These are phyloP conservation scores for Euleptes europaea DNA, from an alignment of 2,113 vertebrate genomes.

Conservation along the genomic window DNA sequence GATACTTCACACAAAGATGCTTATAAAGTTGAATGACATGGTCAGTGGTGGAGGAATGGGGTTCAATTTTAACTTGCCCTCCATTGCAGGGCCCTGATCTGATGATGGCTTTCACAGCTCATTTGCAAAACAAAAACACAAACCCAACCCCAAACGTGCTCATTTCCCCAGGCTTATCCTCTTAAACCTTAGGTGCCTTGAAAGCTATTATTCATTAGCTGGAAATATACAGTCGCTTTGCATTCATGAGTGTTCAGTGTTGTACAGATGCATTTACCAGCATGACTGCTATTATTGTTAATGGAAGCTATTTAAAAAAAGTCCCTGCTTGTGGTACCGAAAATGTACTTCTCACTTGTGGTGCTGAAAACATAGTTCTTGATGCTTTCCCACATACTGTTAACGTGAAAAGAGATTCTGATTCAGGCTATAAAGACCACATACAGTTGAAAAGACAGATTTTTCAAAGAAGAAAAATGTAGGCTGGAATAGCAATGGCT, in stretches of 20 bases:
- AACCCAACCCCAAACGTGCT: not conserved
- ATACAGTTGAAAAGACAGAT: slow-evolving; percentile 43
- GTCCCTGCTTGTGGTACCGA: slow-evolving; percentile 53
- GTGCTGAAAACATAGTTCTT: slow-evolving; percentile 20
- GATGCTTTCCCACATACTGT: slow-evolving; percentile 40
- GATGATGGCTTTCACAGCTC: slow-evolving; percentile 7
- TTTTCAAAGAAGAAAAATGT: slow-evolving; percentile 2
- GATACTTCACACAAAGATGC: not conserved
- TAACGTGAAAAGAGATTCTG: slow-evolving; percentile 19
- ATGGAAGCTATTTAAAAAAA: slow-evolving; percentile 54
- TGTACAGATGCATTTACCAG: slow-evolving; percentile 67
- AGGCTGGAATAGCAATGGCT: not conserved
- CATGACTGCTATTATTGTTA: slow-evolving; percentile 60
- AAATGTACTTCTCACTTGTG: slow-evolving; percentile 45
- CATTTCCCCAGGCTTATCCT: slow-evolving; percentile 5
- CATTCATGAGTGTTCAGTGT: slow-evolving; percentile 60
- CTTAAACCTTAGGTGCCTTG: slow-evolving; percentile 14
- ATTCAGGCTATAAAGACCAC: slow-evolving; percentile 62
- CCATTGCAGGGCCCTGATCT: not conserved
- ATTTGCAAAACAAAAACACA: not conserved
- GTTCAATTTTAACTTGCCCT: not conserved
- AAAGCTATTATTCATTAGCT: slow-evolving; percentile 66
- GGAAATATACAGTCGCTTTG: slow-evolving; percentile 45
- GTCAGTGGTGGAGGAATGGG: not conserved
- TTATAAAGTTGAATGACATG: not conserved